Conservation (phyloP, 1,140 invertebrate species). For the Drosophila lini region DNA sequence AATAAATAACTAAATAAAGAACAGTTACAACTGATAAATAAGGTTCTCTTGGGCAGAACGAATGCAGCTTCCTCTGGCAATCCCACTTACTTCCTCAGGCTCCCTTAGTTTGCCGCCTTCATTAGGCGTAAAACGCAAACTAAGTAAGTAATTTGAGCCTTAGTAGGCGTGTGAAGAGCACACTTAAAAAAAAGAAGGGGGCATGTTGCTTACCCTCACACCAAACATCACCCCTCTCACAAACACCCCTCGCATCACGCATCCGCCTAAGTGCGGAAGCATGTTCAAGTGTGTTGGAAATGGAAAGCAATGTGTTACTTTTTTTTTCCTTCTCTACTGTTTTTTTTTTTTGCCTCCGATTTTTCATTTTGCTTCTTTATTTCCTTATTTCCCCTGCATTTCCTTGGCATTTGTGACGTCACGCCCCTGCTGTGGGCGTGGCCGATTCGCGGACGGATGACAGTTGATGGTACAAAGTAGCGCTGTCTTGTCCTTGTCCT, state of each 20-base stretch:
- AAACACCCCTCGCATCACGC: constrained; percentile 33
- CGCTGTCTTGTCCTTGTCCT: constrained; percentile 23
- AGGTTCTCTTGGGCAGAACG: not conserved
- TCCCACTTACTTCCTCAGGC: no score
- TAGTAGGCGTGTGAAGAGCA: constrained; percentile 76
- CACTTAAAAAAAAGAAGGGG: constrained; percentile 50
- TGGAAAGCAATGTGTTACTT: constrained; percentile 79
- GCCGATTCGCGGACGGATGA: constrained; percentile 50
- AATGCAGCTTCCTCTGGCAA: not conserved
- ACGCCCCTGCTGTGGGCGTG: constrained; percentile 41
- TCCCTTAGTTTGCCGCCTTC: constrained; percentile 1
- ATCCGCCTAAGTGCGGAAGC: constrained; percentile 78
- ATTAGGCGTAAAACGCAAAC: constrained; percentile 62
- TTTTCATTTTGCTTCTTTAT: constrained; percentile 32
- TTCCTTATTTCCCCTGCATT: constrained; percentile 2
- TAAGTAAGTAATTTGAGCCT: constrained; percentile 78
- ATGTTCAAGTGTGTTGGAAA: constrained; percentile 81
- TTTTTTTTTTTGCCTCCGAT: constrained; percentile 15
- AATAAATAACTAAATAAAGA: not conserved
- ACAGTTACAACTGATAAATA: not conserved
- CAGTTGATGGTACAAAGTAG: constrained; percentile 66
- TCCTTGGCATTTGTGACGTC: constrained; percentile 50
- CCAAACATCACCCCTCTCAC: constrained; percentile 13
- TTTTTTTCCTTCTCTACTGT: constrained; percentile 13
- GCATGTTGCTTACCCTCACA: constrained; percentile 37